Conservation (phyloP, 2,113 vertebrate species). For the Xerus inauris region DNA sequence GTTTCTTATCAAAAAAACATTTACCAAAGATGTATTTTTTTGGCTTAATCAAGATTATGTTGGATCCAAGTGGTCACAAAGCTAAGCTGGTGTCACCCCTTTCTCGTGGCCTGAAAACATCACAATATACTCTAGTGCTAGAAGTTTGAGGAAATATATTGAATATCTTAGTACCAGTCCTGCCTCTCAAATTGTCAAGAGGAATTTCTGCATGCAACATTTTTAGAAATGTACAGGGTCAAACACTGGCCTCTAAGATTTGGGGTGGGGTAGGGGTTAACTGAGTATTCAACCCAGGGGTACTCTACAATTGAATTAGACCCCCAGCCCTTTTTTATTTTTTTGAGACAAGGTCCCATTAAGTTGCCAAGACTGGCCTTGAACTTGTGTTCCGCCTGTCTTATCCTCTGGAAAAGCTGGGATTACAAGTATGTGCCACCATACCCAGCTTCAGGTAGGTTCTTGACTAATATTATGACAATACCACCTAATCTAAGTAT, state of each 20-base stretch:
- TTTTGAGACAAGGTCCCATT: too few relatives aligned
- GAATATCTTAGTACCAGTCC: not conserved
- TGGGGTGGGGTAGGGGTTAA: too few relatives aligned
- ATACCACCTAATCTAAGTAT: not conserved
- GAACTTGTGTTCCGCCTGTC: too few relatives aligned
- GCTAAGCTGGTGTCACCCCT: too few relatives aligned
- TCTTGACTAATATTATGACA: not conserved
- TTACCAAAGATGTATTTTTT: not conserved
- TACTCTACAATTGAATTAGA: too few relatives aligned
- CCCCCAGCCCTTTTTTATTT: too few relatives aligned
- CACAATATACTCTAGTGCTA: not conserved
- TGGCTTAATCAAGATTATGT: not conserved
- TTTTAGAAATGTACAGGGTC: not conserved
- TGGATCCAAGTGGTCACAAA: not conserved
- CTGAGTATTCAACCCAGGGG: too few relatives aligned
- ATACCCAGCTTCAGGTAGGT: not conserved
- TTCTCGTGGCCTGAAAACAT: not conserved
- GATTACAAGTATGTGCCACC: not conserved
- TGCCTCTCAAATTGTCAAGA: not conserved
- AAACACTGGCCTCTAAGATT: not conserved
- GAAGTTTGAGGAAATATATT: not conserved
- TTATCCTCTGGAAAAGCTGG: not conserved
- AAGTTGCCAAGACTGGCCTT: too few relatives aligned
- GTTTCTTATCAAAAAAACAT: not conserved
- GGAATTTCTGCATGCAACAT: not conserved